Evolutionary conservation across 2,797 vertebrate genomes (phyloP), one percentile per base, ranked within the genome.

Genomic region (Poecilia wingei): DNA sequence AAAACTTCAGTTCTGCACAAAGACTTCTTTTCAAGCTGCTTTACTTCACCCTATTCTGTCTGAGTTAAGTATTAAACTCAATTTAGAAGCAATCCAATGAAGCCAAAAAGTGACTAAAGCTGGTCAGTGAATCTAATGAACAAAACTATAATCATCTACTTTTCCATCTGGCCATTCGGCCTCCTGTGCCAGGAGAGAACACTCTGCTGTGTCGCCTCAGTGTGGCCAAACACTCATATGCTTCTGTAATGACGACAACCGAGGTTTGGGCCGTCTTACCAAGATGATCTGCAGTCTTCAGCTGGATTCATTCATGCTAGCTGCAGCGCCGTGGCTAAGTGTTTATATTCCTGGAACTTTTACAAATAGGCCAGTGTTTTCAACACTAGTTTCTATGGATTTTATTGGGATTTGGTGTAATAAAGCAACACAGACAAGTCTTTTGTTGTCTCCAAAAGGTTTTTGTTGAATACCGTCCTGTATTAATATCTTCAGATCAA

Each of bases 81-180:
- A 82, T 70, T 84, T 28, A 73, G 74, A 86, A 83, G 64, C 71
- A 79, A 75, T 8, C 77, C 84, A 88, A 72, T 69, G 73, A 78
- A 53, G 79, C 83, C 83, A 77, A 59, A 51, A 84, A 79, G 39
- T 41, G 76, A 86, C 85, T 85, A 73, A 75, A 87, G 86, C 77
- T 88, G 84, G 84, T 85, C 76, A 59, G 79, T 53, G 31, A 79
- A 86, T 76, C 86, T 73, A 86, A 74, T 84, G 71, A 91, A 83
- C 82, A 76, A 70, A 87, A 83, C 86, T 89, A 88, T 91, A 92
- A 93, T 93, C 88, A 91, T 87, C 89, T 79, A 55, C 77, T 82
- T 82, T 72, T 90, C 91, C 94, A 94, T 92, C 92, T 94, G 94
- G 79, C 88, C 74, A 0, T 78, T 66, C 71, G 80, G 83, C 79